These are phyloP conservation scores for Bubo blakistoni DNA, from an alignment of 2,113 vertebrate genomes.

Conservation along the genomic window DNA sequence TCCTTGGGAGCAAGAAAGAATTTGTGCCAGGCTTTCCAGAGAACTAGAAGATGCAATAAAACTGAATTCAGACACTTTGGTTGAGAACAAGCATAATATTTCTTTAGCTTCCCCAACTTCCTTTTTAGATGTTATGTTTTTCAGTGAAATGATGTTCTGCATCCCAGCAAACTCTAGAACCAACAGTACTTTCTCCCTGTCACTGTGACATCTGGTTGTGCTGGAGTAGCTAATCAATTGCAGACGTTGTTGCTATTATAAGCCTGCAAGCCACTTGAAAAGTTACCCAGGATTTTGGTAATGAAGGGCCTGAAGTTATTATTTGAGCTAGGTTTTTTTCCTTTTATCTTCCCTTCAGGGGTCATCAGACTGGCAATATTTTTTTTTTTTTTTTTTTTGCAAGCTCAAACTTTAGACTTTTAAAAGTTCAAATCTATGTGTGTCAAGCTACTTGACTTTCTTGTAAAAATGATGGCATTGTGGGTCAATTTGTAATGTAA, in stretches of 20 bases:
- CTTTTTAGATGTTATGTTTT: background rate
- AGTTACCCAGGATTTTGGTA: conserved; percentile 49
- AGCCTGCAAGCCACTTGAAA: conserved; percentile 49
- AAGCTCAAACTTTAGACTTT: background rate
- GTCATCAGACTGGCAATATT: conserved; percentile 30
- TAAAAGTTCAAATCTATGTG: background rate
- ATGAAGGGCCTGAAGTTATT: conserved; percentile 62
- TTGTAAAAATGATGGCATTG: background rate
- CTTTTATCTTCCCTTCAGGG: conserved; percentile 39
- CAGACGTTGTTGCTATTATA: conserved; percentile 33
- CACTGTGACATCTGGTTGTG: background rate
- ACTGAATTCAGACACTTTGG: background rate
- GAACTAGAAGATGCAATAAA: background rate
- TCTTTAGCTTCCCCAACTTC: background rate
- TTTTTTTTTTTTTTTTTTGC: background rate
- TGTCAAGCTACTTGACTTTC: conserved; percentile 1
- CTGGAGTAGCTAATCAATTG: conserved; percentile 30
- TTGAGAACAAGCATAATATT: background rate
- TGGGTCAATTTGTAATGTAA: background rate
- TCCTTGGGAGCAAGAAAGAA: background rate
- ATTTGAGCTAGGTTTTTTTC: background rate
- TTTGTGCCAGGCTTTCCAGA: background rate
- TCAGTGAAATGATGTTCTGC: background rate
- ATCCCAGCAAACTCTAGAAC: background rate
- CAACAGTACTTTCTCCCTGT: background rate